Evolutionary conservation across 1,140 invertebrate genomes (phyloP).

Genomic region (Berghia stephanieae): DNA sequence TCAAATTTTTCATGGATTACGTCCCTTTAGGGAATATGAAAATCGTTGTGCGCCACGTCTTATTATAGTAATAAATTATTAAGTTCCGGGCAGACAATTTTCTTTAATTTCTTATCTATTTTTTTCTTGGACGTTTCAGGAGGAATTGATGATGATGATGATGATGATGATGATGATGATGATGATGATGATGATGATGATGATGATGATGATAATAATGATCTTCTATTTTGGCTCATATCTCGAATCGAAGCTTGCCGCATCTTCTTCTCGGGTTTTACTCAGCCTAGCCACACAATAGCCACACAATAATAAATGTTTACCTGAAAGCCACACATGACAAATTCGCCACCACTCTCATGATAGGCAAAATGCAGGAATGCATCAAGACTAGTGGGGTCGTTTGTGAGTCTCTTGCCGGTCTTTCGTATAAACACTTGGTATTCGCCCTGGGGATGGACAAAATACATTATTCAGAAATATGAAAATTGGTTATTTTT

Average conservation of each 20-base stretch:
- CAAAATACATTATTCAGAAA: neutral
- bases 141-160: neutral
- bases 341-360: conserved; percentile 31
- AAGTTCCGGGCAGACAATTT: no score
- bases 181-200: neutral
- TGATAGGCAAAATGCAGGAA: conserved; percentile 39
- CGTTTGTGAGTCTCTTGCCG: conserved; percentile 10
- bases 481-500: neutral
- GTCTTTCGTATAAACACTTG: conserved; percentile 32
- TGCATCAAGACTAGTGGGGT: conserved; percentile 32
- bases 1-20: no score
- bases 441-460: conserved; percentile 5
- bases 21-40: no score
- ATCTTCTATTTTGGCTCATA: neutral
- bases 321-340: conserved; percentile 39
- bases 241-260: no score
- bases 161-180: neutral
- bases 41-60: no score
- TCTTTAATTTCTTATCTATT: no score
- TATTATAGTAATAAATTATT: no score
- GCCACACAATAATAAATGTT: neutral
- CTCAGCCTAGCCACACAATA: no score
- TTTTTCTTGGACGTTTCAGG: neutral
- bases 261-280: no score
- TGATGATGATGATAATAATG: neutral